These are phyloP conservation scores for Xenopus laevis DNA, from an alignment of 2,113 vertebrate genomes.

Conservation along the genomic window DNA sequence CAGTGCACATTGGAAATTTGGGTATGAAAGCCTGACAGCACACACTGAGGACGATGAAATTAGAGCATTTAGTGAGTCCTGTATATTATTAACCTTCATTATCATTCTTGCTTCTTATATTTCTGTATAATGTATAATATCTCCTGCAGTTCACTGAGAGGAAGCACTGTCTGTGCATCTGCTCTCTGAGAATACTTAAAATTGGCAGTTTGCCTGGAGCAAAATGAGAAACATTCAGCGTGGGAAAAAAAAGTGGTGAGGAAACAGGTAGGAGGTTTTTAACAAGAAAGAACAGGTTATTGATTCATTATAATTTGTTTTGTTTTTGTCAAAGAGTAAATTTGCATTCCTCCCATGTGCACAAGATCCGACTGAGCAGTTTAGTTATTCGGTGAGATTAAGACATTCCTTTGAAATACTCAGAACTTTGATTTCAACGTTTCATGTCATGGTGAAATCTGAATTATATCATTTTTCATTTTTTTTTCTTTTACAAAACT, in stretches of 20 bases:
- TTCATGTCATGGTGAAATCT: neutral
- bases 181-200: slow-evolving; percentile 27
- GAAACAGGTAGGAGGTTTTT: slow-evolving; percentile 37
- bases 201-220: slow-evolving; percentile 42
- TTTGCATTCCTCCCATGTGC: slow-evolving; percentile 23
- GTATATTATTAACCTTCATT: slow-evolving; percentile 44
- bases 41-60: slow-evolving; percentile 22
- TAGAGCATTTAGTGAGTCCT: slow-evolving; percentile 33
- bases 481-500: too few species aligned
- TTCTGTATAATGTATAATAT: slow-evolving; percentile 44
- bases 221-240: slow-evolving; percentile 46
- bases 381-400: slow-evolving; percentile 20
- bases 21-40: slow-evolving; percentile 2
- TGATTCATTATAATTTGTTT: slow-evolving; percentile 25
- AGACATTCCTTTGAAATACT: slow-evolving; percentile 5
- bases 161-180: slow-evolving; percentile 43
- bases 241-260: slow-evolving; percentile 38
- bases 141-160: slow-evolving; percentile 40
- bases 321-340: slow-evolving; percentile 8
- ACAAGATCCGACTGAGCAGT: slow-evolving; percentile 20
- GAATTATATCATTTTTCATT: too few species aligned
- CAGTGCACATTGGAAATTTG: neutral
- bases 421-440: slow-evolving; percentile 24
- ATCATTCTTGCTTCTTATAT: slow-evolving; percentile 44
- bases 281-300: slow-evolving; percentile 45